phyloP scores from a whole-genome alignment of 2,888 invertebrate species.

The Morinoia aosen region DNA sequence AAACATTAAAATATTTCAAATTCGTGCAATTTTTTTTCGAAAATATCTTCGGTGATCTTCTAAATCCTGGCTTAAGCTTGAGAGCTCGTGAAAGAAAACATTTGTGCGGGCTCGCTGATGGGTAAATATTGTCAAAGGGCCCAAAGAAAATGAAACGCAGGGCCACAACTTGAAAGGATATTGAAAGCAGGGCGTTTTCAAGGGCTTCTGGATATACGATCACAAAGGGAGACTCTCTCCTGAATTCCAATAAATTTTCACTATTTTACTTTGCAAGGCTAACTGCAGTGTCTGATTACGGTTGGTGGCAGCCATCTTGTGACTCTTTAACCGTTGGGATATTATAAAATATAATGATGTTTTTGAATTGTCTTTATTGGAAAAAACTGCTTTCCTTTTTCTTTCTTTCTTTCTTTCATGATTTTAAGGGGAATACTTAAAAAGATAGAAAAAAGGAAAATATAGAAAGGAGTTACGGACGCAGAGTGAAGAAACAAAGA shows the following conservation, averaged over 20 bases:
- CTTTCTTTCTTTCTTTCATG: no score
- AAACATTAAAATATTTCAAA: not conserved
- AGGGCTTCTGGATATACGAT: not conserved
- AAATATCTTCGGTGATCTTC: not conserved
- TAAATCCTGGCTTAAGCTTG: not conserved
- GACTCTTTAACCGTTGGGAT: not conserved
- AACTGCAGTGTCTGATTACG: not conserved
- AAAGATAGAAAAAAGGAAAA: no score
- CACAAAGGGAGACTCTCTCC: not conserved
- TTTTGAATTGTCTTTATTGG: no score
- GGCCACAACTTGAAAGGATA: conserved; percentile 3
- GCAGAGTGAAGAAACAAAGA: no score
- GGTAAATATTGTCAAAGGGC: conserved; percentile 28
- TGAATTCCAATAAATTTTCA: not conserved
- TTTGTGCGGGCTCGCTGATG: not conserved
- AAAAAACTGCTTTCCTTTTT: no score
- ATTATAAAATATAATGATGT: not conserved
- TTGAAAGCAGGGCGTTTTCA: not conserved
- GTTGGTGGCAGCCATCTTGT: not conserved
- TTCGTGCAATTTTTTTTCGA: not conserved
- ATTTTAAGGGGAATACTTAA: no score
- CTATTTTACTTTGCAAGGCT: not conserved
- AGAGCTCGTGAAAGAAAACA: not conserved
- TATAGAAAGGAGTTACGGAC: no score
- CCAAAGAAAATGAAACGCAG: not conserved